These are phyloP conservation scores for Itoplectis maculator DNA, from an alignment of 2,888 invertebrate genomes.

Conservation along the genomic window DNA sequence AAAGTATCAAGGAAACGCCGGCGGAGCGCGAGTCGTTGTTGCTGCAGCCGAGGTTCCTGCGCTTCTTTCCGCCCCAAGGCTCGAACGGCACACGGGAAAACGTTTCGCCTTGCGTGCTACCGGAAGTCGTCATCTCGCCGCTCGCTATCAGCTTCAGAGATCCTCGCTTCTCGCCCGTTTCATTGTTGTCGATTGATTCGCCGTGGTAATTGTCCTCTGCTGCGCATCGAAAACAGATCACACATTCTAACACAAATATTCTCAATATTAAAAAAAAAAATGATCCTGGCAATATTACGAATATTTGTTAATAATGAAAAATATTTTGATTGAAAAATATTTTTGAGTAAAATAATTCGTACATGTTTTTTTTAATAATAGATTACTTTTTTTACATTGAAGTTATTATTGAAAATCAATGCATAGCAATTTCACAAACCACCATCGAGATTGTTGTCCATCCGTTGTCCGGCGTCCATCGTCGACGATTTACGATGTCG, in stretches of 20 bases:
- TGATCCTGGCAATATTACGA: too few relatives aligned
- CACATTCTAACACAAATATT: background rate
- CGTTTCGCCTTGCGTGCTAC: slow-evolving; percentile 36
- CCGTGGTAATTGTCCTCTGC: background rate
- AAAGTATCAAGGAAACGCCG: slow-evolving; percentile 42
- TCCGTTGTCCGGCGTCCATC: background rate
- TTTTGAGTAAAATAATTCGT: too few relatives aligned
- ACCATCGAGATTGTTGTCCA: background rate
- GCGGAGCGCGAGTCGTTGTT: slow-evolving; percentile 16
- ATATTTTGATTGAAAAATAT: too few relatives aligned
- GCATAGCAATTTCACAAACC: background rate
- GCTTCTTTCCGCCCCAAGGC: slow-evolving; percentile 63
- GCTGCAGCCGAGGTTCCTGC: slow-evolving; percentile 15
- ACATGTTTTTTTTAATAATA: background rate
- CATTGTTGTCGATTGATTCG: slow-evolving; percentile 15
- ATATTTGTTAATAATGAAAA: too few relatives aligned
- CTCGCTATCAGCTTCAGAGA: slow-evolving; percentile 31
- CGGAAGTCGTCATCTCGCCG: slow-evolving; percentile 47
- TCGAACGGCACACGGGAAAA: slow-evolving; percentile 58
- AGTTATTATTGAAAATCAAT: too few relatives aligned
- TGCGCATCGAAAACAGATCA: background rate
- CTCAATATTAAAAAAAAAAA: too few relatives aligned
- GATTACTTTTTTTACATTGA: background rate
- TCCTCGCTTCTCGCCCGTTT: slow-evolving; percentile 30
- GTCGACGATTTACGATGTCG: slow-evolving; percentile 6